Percentiles rank a stretch among this genome's conserved stretches.
Evolutionary conservation across 2,797 vertebrate genomes (phyloP).

Genomic region (Odontamblyopus rebecca): DNA sequence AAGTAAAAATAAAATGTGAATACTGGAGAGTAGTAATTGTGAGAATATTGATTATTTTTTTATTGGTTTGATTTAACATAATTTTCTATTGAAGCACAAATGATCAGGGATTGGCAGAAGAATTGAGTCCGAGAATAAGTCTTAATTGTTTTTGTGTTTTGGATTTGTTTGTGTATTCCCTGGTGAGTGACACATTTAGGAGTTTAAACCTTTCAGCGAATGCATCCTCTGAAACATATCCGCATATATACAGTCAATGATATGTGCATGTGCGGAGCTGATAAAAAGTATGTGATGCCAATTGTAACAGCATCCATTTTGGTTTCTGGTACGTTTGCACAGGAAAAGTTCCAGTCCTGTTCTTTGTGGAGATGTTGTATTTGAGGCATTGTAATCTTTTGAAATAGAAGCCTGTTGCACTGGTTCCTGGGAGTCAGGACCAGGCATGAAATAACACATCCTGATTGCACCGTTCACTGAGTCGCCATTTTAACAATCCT

Average conservation of each 20-base stretch:
- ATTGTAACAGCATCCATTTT: no score
- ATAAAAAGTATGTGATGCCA: no score
- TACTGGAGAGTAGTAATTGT: no score
- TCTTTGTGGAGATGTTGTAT: background rate
- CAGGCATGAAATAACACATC: conserved; percentile 17
- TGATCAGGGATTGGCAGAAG: background rate
- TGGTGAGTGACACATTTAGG: background rate
- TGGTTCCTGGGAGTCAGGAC: conserved; percentile 17
- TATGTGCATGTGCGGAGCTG: no score
- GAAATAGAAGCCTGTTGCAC: conserved; percentile 1
- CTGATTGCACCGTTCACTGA: conserved; percentile 18
- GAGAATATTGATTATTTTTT: background rate
- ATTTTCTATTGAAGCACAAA: background rate
- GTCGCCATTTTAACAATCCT: conserved; percentile 33
- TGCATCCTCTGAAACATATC: background rate
- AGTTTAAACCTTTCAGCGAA: background rate
- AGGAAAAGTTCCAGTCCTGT: background rate
- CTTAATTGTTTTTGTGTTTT: background rate
- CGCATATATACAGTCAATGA: no score
- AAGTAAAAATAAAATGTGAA: no score
- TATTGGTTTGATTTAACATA: background rate
- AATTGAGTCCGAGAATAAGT: no score
- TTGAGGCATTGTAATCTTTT: background rate
- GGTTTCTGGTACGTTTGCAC: no score
- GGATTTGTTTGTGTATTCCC: background rate